These are phyloP conservation scores for Parnassius apollo DNA, from an alignment of 2,888 invertebrate genomes.

Conservation along the genomic window DNA sequence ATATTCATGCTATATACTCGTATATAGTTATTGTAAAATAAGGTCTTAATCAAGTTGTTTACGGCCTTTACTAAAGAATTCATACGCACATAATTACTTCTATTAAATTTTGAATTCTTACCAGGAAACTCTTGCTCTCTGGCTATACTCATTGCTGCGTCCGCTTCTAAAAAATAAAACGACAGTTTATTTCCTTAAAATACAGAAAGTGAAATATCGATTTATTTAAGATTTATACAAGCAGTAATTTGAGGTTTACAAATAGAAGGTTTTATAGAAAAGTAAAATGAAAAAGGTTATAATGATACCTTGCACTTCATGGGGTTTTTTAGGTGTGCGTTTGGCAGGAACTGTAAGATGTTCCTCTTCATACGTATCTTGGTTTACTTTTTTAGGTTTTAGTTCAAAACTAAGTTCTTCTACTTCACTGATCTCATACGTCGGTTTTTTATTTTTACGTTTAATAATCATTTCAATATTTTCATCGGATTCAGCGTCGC, in stretches of 20 bases:
- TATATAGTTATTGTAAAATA: too few relatives aligned
- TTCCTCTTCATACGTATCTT: constrained; percentile 83
- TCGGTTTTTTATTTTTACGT: constrained; percentile 74
- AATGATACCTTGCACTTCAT: constrained; percentile 83
- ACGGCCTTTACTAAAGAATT: too few relatives aligned
- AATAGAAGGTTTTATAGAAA: too few relatives aligned
- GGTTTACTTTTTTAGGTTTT: constrained; percentile 65
- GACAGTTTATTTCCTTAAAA: constrained; percentile 3
- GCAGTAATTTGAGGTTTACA: too few relatives aligned
- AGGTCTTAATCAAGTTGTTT: too few relatives aligned
- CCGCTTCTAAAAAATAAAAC: constrained; percentile 79
- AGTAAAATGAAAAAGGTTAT: too few relatives aligned
- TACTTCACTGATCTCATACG: constrained; percentile 83
- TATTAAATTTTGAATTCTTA: constrained; percentile 41
- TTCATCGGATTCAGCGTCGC: constrained; percentile 83
- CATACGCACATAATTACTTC: too few relatives aligned
- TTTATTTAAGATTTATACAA: too few relatives aligned
- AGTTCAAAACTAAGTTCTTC: constrained; percentile 82
- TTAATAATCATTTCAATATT: constrained; percentile 75
- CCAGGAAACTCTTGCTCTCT: constrained; percentile 84
- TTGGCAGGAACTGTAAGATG: constrained; percentile 85
- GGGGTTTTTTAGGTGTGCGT: constrained; percentile 83
- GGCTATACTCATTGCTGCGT: constrained; percentile 85
- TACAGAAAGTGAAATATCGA: too few relatives aligned
- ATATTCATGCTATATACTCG: too few relatives aligned